These are phyloP conservation scores for Origma solitaria DNA, from an alignment of 2,113 vertebrate genomes.

Conservation along the genomic window DNA sequence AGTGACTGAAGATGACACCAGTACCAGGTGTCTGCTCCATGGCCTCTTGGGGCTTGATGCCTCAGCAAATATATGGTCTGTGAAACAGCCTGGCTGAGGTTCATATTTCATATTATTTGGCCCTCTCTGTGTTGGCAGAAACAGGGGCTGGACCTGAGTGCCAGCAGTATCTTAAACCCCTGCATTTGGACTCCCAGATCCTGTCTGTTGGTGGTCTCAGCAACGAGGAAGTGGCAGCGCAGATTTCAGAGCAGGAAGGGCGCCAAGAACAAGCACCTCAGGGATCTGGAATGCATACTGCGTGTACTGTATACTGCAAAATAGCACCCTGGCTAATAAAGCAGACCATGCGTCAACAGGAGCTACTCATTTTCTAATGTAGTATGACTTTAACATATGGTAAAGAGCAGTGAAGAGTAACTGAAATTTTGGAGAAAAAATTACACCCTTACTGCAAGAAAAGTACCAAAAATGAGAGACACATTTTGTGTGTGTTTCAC, in stretches of 20 bases:
- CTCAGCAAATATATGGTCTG: slow-evolving; percentile 29
- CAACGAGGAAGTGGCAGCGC: not conserved
- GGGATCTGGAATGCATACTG: not conserved
- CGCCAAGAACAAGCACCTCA: not conserved
- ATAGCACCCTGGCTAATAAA: not conserved
- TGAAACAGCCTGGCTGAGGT: slow-evolving; percentile 2
- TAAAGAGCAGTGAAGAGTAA: not conserved
- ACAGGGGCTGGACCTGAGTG: not conserved
- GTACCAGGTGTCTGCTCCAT: slow-evolving; percentile 17
- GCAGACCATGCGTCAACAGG: not conserved
- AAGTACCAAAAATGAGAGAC: not conserved
- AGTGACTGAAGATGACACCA: slow-evolving; percentile 31
- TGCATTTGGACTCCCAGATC: not conserved
- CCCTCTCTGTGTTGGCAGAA: not conserved
- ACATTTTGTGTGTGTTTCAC: not conserved
- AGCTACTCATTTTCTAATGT: not conserved
- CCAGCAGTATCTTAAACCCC: not conserved
- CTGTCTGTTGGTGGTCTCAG: slow-evolving; percentile 6
- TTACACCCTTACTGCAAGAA: not conserved
- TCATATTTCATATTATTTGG: not conserved
- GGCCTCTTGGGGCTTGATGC: not conserved
- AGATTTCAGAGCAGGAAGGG: not conserved
- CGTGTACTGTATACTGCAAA: not conserved
- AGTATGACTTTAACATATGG: not conserved
- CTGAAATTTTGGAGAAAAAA: not conserved